Conservation (phyloP, 1,140 invertebrate genomes). For the Bacillus rossius region DNA sequence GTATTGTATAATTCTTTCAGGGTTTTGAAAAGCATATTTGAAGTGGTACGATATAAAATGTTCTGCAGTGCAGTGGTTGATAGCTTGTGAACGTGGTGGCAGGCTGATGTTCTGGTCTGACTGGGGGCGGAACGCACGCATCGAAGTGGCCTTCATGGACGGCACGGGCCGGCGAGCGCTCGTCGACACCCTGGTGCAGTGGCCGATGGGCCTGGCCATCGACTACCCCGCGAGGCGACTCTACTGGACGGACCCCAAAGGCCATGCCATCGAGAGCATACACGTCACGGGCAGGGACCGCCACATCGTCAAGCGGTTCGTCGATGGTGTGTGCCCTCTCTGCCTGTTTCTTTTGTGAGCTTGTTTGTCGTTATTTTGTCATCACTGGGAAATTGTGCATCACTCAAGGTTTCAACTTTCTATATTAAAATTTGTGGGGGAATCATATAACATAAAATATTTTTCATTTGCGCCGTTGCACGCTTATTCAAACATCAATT, state of each 20-base stretch:
- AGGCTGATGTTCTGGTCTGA: constrained; percentile 44
- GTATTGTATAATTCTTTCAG: too few species aligned
- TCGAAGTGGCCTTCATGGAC: constrained; percentile 61
- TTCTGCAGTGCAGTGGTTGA: too few species aligned
- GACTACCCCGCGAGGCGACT: constrained; percentile 59
- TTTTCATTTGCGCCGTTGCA: too few species aligned
- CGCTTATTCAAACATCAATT: too few species aligned
- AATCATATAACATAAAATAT: too few species aligned
- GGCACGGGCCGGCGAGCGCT: constrained; percentile 53
- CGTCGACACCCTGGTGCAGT: constrained; percentile 50
- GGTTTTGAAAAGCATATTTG: too few species aligned
- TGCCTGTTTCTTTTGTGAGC: too few species aligned
- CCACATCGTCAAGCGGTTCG: constrained; percentile 50
- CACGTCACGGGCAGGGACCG: constrained; percentile 69
- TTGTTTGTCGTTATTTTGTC: too few species aligned
- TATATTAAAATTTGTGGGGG: too few species aligned
- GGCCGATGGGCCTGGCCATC: constrained; percentile 61
- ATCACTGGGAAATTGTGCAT: too few species aligned
- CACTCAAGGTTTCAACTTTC: too few species aligned
- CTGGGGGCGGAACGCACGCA: constrained; percentile 42
- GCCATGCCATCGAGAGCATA: constrained; percentile 67
- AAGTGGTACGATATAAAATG: too few species aligned
- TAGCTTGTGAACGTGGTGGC: constrained; percentile 13
- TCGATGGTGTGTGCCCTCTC: constrained; percentile 40
- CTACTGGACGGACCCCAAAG: constrained; percentile 72